Percentiles rank a stretch among this genome's conserved stretches.
These are phyloP conservation scores for Drosophila prolongata DNA, from an alignment of 2,888 invertebrate genomes.

Conservation along the genomic window DNA sequence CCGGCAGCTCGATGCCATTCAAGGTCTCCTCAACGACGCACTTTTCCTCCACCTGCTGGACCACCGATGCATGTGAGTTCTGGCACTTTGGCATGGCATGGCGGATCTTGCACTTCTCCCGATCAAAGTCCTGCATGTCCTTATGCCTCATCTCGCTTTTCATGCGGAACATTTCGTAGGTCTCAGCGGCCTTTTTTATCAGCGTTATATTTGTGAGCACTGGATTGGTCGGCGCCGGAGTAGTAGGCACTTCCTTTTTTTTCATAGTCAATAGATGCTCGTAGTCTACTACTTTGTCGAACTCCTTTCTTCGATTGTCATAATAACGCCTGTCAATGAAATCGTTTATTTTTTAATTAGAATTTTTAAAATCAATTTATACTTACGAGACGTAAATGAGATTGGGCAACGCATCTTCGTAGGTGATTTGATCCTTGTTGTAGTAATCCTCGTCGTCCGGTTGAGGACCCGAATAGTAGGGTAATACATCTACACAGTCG, in stretches of 20 bases:
- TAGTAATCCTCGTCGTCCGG: constrained; percentile 79
- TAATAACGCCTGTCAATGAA: constrained; percentile 11
- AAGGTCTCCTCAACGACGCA: constrained; percentile 63
- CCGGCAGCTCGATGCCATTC: constrained; percentile 55
- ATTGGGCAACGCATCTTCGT: constrained; percentile 73
- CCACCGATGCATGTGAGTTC: constrained; percentile 41
- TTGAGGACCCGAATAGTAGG: constrained; percentile 67
- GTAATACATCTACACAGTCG: constrained; percentile 42
- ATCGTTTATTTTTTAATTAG: too few relatives aligned
- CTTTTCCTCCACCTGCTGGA: constrained; percentile 59
- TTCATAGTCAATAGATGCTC: constrained; percentile 30
- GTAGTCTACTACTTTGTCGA: constrained; percentile 41
- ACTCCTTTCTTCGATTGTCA: constrained; percentile 47
- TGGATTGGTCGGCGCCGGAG: constrained; percentile 12
- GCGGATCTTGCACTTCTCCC: constrained; percentile 48
- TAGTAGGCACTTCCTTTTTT: constrained; percentile 6
- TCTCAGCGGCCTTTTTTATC: constrained; percentile 6
- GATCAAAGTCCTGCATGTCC: constrained; percentile 65
- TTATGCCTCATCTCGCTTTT: constrained; percentile 35
- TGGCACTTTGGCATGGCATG: constrained; percentile 56
- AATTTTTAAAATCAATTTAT: background rate
- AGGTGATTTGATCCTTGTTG: constrained; percentile 66
- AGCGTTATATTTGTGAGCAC: constrained; percentile 1
- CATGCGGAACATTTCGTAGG: constrained; percentile 48
- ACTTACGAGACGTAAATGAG: constrained; percentile 79